Evolutionary conservation across 1,140 invertebrate genomes (phyloP), one percentile per base, ranked within the genome.

Genomic region (Watersipora subatra): DNA sequence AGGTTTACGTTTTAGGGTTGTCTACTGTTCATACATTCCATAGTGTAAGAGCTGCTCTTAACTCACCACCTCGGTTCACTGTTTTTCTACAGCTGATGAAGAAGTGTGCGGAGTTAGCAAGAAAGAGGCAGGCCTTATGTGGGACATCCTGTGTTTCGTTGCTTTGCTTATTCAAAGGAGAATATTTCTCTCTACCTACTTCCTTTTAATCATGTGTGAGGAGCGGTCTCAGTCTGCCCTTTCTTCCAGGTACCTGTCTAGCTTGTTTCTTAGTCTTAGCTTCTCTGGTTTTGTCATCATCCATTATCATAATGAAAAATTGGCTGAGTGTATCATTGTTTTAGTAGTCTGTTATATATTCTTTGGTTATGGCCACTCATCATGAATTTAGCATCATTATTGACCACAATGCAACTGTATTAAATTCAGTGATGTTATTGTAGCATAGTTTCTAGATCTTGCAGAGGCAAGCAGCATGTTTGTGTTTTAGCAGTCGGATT

Each of bases 81-180:
- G n/a, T n/a, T n/a, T n/a, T n/a, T n/a, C n/a, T n/a, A n/a, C n/a
- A n/a, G n/a, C n/a, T n/a, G n/a, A n/a, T n/a, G n/a, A n/a, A n/a
- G 34, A 46, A 46, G n/a, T n/a, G 7, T 46, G 34, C n/a, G 34
- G 34, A 7, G 34, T 46, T n/a, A 46, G 34, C 27, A 27, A 59
- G 28, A 20, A n/a, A 20, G 26, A 12, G 61, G 1, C 66, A n/a
- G 74, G 76, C 1, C 66, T 78, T 27, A 67, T 69, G 3, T 93
- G 93, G 92, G 95, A 99, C 76, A 91, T 90, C 0, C 84, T 97
- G 15, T 97, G 93, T 77, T 96, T 99, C 75, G 87, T 86, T 0
- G 94, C 96, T 76, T 84, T 98, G 0, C 83, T 99, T 59, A 82
- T 97, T 64, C 93, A 97, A 78, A 84, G 90, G 70, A 82, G 93